phyloP scores from a whole-genome alignment of 2,888 invertebrate genomes.

The Erebia aethiops region DNA sequence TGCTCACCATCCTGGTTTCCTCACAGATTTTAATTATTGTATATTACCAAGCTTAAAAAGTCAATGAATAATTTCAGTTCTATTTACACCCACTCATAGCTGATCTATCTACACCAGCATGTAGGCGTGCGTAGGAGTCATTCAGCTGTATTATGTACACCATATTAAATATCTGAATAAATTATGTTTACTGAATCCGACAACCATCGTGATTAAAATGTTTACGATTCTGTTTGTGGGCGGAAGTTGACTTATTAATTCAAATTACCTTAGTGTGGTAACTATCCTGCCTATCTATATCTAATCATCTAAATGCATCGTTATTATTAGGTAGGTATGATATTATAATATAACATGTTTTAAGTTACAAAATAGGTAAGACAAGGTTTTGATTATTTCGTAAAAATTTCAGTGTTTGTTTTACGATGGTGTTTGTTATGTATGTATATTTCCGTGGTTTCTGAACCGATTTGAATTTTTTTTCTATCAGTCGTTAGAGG shows the following conservation, averaged over 20 bases:
- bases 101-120: background rate
- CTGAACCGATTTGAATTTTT: no score
- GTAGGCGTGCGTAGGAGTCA: conserved; percentile 33
- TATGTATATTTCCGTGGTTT: no score
- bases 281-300: background rate
- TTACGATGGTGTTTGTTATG: no score
- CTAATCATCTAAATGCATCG: background rate
- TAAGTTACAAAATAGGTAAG: no score
- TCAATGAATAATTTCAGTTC: background rate
- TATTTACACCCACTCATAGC: conserved; percentile 13
- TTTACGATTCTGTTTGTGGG: background rate
- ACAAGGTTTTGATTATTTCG: no score
- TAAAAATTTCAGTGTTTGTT: no score
- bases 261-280: background rate
- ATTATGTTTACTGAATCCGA: conserved; percentile 27
- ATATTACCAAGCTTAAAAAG: no score
- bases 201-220: conserved; percentile 24
- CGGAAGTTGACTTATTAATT: conserved; percentile 7
- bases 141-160: conserved; percentile 15
- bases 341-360: no score
- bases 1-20: no score
- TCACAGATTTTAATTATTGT: no score
- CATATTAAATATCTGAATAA: conserved; percentile 26
- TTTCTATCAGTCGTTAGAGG: no score
- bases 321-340: no score